A percentile compares a stretch with the other conserved stretches of the same genome.
phyloP scores from a whole-genome alignment of 2,797 vertebrate genomes.

The Psittacula derbiana region DNA sequence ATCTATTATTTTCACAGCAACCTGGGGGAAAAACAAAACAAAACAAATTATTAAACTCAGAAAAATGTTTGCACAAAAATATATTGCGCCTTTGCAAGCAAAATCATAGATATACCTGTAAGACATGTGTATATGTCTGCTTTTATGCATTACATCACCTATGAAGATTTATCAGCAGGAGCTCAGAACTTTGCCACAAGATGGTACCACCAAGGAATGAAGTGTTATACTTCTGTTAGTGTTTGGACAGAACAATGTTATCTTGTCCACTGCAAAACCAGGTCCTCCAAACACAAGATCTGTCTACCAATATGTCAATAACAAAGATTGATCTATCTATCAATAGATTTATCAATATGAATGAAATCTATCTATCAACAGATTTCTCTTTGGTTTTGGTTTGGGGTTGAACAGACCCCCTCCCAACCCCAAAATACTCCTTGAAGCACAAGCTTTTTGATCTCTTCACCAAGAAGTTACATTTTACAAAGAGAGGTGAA shows the following conservation, averaged over 20 bases:
- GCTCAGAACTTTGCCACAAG: neutral
- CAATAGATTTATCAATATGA: neutral
- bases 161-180: neutral
- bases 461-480: neutral
- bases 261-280: neutral
- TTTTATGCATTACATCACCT: neutral
- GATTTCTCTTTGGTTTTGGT: neutral
- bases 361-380: neutral
- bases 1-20: conserved; percentile 94
- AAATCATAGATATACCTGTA: neutral
- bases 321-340: neutral
- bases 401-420: neutral
- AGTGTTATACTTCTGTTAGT: neutral
- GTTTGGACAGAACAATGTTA: neutral
- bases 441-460: neutral
- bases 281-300: neutral
- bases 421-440: neutral
- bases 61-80: neutral
- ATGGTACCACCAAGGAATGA: neutral
- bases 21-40: conserved; percentile 70
- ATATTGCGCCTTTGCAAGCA: neutral
- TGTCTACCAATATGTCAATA: neutral
- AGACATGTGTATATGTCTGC: neutral
- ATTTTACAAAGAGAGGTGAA: neutral
- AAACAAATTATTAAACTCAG: neutral